Evolutionary conservation across 2,888 invertebrate species (phyloP), one percentile per base, ranked within the genome.

Genomic region (Pharmacophagus antenor): DNA sequence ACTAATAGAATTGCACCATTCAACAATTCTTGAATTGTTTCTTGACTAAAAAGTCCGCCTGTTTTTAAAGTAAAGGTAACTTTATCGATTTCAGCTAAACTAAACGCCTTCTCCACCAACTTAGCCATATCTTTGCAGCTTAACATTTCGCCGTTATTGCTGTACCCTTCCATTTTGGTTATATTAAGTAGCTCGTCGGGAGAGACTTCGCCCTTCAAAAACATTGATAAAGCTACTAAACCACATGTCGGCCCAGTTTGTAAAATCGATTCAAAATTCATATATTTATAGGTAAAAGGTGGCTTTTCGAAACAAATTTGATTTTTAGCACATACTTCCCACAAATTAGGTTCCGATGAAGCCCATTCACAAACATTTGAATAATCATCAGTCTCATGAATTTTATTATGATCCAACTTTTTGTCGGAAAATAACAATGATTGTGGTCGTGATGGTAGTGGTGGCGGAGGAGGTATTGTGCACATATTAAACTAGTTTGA

Each of bases 131-230:
- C 91, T 63, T 92, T 91, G 25, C 94, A 95, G 82, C 95, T 95
- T 73, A 97, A 96, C 92, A 98, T 96, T 92, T 98, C 98, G 8
- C 98, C 98, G 70, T 96, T 95, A 67, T 93, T 93, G 2, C 96
- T 96, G 71, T 92, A 96, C 2, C 94, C 93, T 66, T 91, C 84
- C 21, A 84, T 75, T 77, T 92, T 92, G 0, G 96, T 95, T 66
- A 92, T 88, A 62, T 91, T 84, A 1, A 96, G 85, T 17, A 93
- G 90, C 60, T 94, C 85, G 23, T 84, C 89, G 8, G 92, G 85
- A n/a, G 92, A 80, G 5, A 92, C 88, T 58, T 86, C 85, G 51
- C 92, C 92, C 63, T 93, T 91, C 0, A 94, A 86, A 51, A 95
- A 91, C 95, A 97, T 97, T 42, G 95, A 94, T 27, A 97, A 80